Conservation (phyloP, 1,140 invertebrate species). For the Arion vulgaris region DNA sequence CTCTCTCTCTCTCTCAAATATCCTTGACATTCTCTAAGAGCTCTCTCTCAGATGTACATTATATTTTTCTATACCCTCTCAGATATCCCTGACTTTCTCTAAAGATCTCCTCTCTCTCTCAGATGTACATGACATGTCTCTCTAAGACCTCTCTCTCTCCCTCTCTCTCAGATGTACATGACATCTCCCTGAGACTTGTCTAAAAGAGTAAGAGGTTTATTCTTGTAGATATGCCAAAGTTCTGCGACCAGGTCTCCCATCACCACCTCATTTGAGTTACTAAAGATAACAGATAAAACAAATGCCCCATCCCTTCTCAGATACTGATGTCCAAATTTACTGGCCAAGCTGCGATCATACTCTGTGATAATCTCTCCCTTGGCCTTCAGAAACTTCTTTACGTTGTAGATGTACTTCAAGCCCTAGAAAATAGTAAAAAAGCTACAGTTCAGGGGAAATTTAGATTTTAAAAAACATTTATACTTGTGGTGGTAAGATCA, state of each 20-base stretch:
- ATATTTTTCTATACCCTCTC: too few species aligned
- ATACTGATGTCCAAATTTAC: conserved; percentile 57
- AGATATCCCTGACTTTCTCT: too few species aligned
- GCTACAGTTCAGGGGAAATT: too few species aligned
- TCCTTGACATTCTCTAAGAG: too few species aligned
- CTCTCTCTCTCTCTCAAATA: too few species aligned
- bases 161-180: conserved; percentile 28
- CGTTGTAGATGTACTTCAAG: conserved; percentile 37
- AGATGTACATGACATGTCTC: conserved; percentile 11
- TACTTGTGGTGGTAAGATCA: too few species aligned
- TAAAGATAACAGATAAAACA: conserved; percentile 58
- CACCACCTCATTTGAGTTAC: conserved; percentile 64
- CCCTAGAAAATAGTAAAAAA: background rate
- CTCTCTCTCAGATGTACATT: too few species aligned
- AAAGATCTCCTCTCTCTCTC: background rate
- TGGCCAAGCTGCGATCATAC: conserved; percentile 54
- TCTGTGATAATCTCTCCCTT: conserved; percentile 42
- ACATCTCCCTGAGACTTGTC: conserved; percentile 22
- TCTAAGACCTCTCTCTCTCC: background rate
- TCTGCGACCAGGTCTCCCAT: conserved; percentile 60
- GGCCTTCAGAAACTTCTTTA: conserved; percentile 59
- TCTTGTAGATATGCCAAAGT: conserved; percentile 63
- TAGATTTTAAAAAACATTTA: too few species aligned
- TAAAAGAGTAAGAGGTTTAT: conserved; percentile 34
- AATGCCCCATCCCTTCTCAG: conserved; percentile 66